Base-by-base conservation (phyloP, 2,113 vertebrate genomes). In the Ceyx margarethae region DNA sequence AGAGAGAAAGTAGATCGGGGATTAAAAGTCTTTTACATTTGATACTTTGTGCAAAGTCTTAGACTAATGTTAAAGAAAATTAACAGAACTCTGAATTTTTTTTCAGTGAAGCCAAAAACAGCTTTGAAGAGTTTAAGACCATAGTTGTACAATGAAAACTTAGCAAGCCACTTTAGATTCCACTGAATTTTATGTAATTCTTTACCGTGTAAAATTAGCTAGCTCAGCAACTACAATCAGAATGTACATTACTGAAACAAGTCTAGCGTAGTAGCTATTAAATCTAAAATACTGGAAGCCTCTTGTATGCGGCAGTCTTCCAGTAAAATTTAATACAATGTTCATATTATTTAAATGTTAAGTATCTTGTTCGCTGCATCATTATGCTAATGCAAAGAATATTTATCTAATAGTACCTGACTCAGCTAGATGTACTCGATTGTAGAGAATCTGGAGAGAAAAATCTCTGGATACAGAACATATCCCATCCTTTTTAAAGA, bases 391-490 rank as follows among this genome's bases (percentile, higher is more conserved):
- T 42, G 4, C 17, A 69, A 79, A 75, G 48, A 42, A 42, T 12
- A 2, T 71, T 74, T 66, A 33, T 61, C 20, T 48, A 53, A 45
- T 2, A 82, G 35, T 97, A 99, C 98, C 96, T 88, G 96, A 43
- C 23, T 97, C 87, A 7, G 96, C 89, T 94, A 76, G 92, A 54
- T 88, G 95, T 17, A 98, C 66, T 62, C 98, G 98, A 71, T 97
- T 96, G 93, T 98, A 96, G 46, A 99, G 96, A 42, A 98, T 81
- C 81, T 98, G 98, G 33, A 99, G 96, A 66, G 98, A 99, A 96
- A 99, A 98, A 93, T 99, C 98, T 94, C 98, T 97, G 29, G 97
- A 98, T 54, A 99, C 93, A 43, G 98, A 98, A 74, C 60, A 84
- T 65, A 98, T 68, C n/a, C 82, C 68, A 15, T 96, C 92, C 2